These are phyloP conservation scores for Pseudococcus longispinus DNA, from an alignment of 2,888 invertebrate species.

Conservation along the genomic window DNA sequence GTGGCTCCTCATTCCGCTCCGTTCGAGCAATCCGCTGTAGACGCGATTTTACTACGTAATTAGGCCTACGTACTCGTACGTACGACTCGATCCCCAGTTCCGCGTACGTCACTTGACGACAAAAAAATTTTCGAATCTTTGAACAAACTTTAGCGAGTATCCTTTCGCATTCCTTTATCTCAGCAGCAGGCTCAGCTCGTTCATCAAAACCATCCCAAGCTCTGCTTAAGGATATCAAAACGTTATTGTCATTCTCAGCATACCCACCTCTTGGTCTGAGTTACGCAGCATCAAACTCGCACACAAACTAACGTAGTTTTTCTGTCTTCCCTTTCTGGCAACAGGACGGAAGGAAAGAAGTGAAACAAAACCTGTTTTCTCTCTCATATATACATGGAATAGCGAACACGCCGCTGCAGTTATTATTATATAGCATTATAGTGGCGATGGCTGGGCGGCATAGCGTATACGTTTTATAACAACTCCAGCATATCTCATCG, in stretches of 20 bases:
- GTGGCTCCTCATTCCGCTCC: background rate
- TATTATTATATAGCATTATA: background rate
- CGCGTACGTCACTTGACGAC: background rate
- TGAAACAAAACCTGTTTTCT: background rate
- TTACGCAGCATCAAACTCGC: background rate
- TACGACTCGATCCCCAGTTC: background rate
- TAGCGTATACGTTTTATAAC: background rate
- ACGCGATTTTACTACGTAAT: background rate
- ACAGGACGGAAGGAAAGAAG: background rate
- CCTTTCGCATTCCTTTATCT: background rate
- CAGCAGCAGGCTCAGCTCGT: background rate
- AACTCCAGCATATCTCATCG: background rate
- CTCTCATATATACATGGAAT: background rate
- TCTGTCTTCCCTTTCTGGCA: background rate
- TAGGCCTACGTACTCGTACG: background rate
- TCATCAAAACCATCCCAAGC: too few relatives aligned
- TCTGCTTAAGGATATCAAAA: background rate
- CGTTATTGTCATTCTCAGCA: too few relatives aligned
- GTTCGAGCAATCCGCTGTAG: background rate
- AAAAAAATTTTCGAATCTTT: background rate
- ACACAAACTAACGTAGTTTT: background rate
- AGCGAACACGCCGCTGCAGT: background rate
- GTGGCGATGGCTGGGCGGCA: background rate
- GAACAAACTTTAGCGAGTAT: too few relatives aligned
- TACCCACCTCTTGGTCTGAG: background rate